A percentile compares a stretch with the other conserved stretches of the same genome.
Evolutionary conservation across 2,797 vertebrate species (phyloP).

Genomic region (Syndactyla subalaris): DNA sequence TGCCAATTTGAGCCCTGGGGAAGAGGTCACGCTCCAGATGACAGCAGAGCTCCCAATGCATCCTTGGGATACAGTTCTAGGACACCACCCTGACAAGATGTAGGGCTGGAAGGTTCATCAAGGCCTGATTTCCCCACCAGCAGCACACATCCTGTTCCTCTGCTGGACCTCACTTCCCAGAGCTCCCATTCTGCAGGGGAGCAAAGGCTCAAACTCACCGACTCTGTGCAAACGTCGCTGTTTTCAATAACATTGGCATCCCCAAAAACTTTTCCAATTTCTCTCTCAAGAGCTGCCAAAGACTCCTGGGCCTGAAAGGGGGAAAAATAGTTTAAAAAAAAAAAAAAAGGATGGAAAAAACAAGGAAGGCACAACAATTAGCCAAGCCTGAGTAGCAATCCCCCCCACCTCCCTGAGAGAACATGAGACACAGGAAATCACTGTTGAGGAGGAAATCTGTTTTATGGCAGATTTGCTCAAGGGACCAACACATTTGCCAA

Average conservation of each 20-base stretch:
- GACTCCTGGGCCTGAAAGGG: constrained; percentile 91
- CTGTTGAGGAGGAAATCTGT: neutral
- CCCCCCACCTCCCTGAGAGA: neutral
- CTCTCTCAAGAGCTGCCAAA: constrained; percentile 90
- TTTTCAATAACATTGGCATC: constrained; percentile 89
- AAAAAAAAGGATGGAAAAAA: neutral
- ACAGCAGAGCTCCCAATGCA: neutral
- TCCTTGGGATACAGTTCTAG: neutral
- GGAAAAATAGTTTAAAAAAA: neutral
- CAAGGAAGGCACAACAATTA: neutral
- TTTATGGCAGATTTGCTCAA: neutral
- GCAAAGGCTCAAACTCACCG: constrained; percentile 71
- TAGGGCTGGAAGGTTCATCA: neutral
- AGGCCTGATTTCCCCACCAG: neutral
- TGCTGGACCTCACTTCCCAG: neutral
- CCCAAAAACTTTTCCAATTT: constrained; percentile 87
- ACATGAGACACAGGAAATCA: neutral
- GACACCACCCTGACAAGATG: neutral
- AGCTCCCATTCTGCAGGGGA: neutral
- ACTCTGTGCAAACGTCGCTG: constrained; percentile 85
- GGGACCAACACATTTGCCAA: neutral
- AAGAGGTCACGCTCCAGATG: accelerated
- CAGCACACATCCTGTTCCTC: neutral
- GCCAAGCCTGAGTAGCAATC: neutral
- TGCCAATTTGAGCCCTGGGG: accelerated